Percentiles rank a stretch among this genome's conserved stretches.
These are phyloP conservation scores for Morpho deidamia DNA, from an alignment of 2,888 invertebrate species.

Conservation along the genomic window DNA sequence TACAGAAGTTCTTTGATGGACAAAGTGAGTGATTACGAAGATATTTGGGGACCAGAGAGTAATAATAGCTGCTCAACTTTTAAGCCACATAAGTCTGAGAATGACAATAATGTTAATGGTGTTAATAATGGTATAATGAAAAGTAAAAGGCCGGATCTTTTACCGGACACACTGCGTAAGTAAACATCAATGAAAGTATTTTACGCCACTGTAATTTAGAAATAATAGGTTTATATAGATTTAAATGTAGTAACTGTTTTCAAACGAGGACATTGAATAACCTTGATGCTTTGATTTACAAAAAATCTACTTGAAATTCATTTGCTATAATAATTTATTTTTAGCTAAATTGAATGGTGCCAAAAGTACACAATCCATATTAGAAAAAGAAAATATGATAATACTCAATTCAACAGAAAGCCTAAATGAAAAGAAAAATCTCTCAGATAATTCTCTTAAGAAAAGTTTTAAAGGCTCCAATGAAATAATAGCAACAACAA, in stretches of 20 bases:
- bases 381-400: conserved; percentile 67
- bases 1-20: conserved; percentile 93
- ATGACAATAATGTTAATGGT: conserved; percentile 54
- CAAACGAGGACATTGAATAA: too few species aligned
- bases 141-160: conserved; percentile 78
- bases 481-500: conserved; percentile 70
- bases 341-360: conserved; percentile 65
- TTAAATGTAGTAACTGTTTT: too few species aligned
- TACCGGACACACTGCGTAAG: conserved; percentile 79
- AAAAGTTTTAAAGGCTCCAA: conserved; percentile 59
- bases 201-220: too few species aligned
- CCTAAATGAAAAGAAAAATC: conserved; percentile 57
- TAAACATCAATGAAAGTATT: conserved; percentile 18
- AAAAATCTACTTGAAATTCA: too few species aligned
- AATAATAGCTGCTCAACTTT: conserved; percentile 70
- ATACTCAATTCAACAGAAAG: conserved; percentile 63
- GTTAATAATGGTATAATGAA: conserved; percentile 72
- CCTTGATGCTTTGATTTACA: too few species aligned
- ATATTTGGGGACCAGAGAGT: conserved; percentile 89
- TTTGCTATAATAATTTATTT: too few species aligned
- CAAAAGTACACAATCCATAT: conserved; percentile 66
- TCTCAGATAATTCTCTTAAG: conserved; percentile 58
- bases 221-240: too few species aligned
- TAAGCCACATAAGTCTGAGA: conserved; percentile 62
- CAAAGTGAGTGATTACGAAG: conserved; percentile 96